Conservation (phyloP, 2,113 vertebrate genomes). For the Stegostoma tigrinum region DNA sequence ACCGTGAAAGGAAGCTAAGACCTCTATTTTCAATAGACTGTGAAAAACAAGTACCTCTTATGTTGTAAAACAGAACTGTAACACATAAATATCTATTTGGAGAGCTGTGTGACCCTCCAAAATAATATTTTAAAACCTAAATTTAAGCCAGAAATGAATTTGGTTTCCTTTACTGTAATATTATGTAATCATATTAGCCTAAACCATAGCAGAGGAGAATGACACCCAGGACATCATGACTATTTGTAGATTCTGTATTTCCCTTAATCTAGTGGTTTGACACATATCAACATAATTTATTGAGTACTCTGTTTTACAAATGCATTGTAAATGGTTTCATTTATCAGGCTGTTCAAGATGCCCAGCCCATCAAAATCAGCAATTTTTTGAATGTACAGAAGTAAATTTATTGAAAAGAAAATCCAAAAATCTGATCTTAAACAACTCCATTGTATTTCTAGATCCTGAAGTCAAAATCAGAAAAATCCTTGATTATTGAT, state of each 20-base stretch:
- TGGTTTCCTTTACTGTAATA: not conserved
- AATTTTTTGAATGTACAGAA: not conserved
- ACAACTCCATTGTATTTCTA: not conserved
- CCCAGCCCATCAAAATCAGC: not conserved
- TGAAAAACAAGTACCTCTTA: slow-evolving; percentile 10
- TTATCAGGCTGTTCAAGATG: not conserved
- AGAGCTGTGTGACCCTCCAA: not conserved
- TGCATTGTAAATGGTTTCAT: not conserved
- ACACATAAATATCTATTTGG: not conserved
- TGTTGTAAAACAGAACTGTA: not conserved
- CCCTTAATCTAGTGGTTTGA: too few species aligned
- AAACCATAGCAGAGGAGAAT: not conserved
- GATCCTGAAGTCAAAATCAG: not conserved
- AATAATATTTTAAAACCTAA: not conserved
- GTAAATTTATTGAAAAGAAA: not conserved
- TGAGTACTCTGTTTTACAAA: not conserved
- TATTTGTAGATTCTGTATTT: not conserved
- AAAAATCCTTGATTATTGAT: not conserved
- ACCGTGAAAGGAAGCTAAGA: not conserved
- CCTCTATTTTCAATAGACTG: not conserved
- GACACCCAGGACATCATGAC: not conserved
- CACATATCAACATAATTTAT: not conserved
- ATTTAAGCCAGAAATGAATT: not conserved
- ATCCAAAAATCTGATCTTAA: not conserved
- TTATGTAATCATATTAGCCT: not conserved